These are phyloP conservation scores for Atopsyche davidsoni DNA, from an alignment of 1,140 invertebrate species.

Conservation along the genomic window DNA sequence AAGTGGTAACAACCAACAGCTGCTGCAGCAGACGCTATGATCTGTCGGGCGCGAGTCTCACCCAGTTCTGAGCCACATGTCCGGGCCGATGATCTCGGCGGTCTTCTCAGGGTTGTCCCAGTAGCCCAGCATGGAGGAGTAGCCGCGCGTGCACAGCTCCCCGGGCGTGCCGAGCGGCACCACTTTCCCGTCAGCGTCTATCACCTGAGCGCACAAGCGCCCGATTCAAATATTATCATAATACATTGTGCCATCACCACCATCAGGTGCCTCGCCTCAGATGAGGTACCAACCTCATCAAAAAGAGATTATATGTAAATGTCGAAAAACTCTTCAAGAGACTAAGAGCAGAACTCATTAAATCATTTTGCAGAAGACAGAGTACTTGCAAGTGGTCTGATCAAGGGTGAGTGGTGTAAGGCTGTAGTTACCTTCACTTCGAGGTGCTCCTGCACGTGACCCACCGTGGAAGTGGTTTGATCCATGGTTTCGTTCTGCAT, in stretches of 20 bases:
- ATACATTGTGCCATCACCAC: not conserved
- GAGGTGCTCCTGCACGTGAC: constrained; percentile 67
- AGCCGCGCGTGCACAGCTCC: constrained; percentile 74
- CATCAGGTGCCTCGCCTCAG: not conserved
- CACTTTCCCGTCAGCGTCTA: constrained; percentile 59
- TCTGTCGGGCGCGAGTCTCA: too few species aligned
- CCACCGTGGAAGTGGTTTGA: constrained; percentile 67
- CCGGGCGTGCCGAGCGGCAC: constrained; percentile 67
- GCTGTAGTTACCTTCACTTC: constrained; percentile 58
- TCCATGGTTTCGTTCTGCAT: constrained; percentile 59
- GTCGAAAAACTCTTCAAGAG: not conserved
- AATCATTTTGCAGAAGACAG: too few species aligned
- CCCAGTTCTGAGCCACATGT: constrained; percentile 81
- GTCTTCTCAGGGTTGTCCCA: constrained; percentile 74
- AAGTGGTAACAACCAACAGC: not conserved
- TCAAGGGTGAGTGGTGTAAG: too few species aligned
- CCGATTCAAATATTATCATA: constrained; percentile 2
- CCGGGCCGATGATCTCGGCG: constrained; percentile 57
- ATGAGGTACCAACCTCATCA: not conserved
- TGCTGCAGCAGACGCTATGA: not conserved
- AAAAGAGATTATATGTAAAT: not conserved
- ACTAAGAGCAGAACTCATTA: too few species aligned
- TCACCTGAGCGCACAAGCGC: too few species aligned
- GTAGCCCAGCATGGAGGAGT: constrained; percentile 71
- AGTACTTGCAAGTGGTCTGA: too few species aligned